These are phyloP conservation scores for Eremobia ochroleuca DNA, from an alignment of 2,888 invertebrate species.

Conservation along the genomic window DNA sequence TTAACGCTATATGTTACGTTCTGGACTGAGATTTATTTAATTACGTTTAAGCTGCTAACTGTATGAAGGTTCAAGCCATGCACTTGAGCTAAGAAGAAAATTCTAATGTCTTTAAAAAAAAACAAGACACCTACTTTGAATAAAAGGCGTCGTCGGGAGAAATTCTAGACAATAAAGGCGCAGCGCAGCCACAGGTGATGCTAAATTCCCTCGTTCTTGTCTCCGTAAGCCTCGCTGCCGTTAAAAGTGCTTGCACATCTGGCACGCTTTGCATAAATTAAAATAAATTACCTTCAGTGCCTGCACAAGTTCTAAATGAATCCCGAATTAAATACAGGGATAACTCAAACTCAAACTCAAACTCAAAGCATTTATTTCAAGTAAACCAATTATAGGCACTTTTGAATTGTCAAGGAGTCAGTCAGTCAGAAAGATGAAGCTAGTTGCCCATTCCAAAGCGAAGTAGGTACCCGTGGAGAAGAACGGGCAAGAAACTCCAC, in stretches of 20 bases:
- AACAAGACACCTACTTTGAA: conserved; percentile 17
- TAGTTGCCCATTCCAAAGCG: too few relatives aligned
- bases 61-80: conserved; percentile 6
- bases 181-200: conserved; percentile 56
- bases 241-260: conserved; percentile 60
- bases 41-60: conserved; percentile 1
- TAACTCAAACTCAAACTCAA: too few relatives aligned
- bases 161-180: conserved; percentile 41
- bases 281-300: conserved; percentile 53
- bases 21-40: conserved; percentile 23
- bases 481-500: too few relatives aligned
- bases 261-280: conserved; percentile 56
- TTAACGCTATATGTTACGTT: conserved; percentile 30
- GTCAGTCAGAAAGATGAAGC: too few relatives aligned
- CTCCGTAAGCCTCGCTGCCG: conserved; percentile 40
- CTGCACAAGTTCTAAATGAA: conserved; percentile 36
- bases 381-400: too few relatives aligned
- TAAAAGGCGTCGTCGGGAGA: conserved; percentile 19
- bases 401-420: too few relatives aligned
- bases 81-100: conserved; percentile 8
- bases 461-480: too few relatives aligned
- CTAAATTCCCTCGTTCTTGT: conserved; percentile 45
- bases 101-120: conserved; percentile 19
- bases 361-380: too few relatives aligned
- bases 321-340: conserved; percentile 39